These are phyloP conservation scores for Sycobia sp. DNA, from an alignment of 1,140 invertebrate species.

Conservation along the genomic window DNA sequence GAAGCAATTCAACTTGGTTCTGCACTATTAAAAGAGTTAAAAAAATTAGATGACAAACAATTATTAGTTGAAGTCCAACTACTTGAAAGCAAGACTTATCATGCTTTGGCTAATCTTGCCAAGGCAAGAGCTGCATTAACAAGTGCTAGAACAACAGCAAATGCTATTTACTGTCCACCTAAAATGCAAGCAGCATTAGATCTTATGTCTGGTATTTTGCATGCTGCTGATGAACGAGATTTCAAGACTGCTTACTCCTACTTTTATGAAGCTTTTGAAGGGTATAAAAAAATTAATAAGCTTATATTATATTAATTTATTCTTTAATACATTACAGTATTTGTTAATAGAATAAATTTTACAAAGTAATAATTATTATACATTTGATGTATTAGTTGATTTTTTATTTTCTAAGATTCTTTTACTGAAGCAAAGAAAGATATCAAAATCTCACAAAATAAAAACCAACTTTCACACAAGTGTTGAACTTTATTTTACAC, in stretches of 20 bases:
- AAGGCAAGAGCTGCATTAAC: conserved; percentile 97
- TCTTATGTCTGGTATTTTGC: conserved; percentile 96
- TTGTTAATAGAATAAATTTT: no score
- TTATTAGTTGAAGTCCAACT: conserved; percentile 95
- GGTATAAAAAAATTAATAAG: conserved; percentile 52
- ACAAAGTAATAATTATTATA: background rate
- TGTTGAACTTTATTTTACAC: no score
- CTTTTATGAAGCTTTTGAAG: conserved; percentile 99
- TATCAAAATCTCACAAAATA: no score
- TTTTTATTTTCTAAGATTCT: no score
- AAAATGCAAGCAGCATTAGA: conserved; percentile 97
- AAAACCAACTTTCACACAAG: no score
- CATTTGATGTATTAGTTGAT: background rate
- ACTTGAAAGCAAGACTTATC: conserved; percentile 98
- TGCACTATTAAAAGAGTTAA: conserved; percentile 89
- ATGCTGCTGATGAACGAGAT: conserved; percentile 98
- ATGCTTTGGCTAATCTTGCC: conserved; percentile 94
- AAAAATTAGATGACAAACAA: conserved; percentile 99
- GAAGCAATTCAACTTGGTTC: conserved; percentile 86
- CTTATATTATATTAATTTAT: no score
- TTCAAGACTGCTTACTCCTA: conserved; percentile 99
- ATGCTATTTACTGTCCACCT: conserved; percentile 98
- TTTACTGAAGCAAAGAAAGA: no score
- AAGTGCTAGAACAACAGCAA: conserved; percentile 97
- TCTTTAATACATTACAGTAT: no score